Evolutionary conservation across 2,888 invertebrate species (phyloP), one percentile per base, ranked within the genome.

Genomic region (Seira ritae): DNA sequence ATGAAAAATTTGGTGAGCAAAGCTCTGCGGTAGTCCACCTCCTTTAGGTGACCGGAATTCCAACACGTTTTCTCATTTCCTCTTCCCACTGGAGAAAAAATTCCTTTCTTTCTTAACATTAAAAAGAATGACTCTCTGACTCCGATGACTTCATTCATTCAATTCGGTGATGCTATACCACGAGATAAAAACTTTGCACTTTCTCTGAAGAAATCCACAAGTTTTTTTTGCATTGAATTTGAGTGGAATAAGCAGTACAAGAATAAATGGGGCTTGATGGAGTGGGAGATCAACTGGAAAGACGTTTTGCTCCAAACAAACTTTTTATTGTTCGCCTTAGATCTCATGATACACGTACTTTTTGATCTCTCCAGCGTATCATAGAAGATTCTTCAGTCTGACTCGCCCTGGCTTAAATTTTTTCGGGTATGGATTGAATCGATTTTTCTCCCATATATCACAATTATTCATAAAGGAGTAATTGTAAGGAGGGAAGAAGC

Each of bases 21-120:
- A 80, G 80, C 80, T 80, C 70, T 74, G 84, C 55, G 80, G 65
- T 75, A 77, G 75, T 80, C 76, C 80, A 78, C 80, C 76, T 79
- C 76, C 72, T 83, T 42, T 46, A 79, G 80, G 75, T 84, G 87
- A 84, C 84, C 84, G 82, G 84, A 87, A 87, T 87, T 84, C 87
- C 87, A 81, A 84, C 87, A 87, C 87, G 87, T 82, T 84, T 75
- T 76, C 78, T 86, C 85, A 86, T 86, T 85, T 86, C 85, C 85
- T 85, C 68, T n/a, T n/a, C n/a, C n/a, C n/a, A n/a, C n/a, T n/a
- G n/a, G n/a, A n/a, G 65, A 80, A 72, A 67, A 70, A 85, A 84
- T 85, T 85, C 84, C 66, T 76, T 76, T 71, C 69, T 50, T 76
- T 81, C 73, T 76, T 72, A 76, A n/a, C 42, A 42, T 42, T 12